Conservation (phyloP, 2,888 invertebrate genomes). For the Metalampra italica region DNA sequence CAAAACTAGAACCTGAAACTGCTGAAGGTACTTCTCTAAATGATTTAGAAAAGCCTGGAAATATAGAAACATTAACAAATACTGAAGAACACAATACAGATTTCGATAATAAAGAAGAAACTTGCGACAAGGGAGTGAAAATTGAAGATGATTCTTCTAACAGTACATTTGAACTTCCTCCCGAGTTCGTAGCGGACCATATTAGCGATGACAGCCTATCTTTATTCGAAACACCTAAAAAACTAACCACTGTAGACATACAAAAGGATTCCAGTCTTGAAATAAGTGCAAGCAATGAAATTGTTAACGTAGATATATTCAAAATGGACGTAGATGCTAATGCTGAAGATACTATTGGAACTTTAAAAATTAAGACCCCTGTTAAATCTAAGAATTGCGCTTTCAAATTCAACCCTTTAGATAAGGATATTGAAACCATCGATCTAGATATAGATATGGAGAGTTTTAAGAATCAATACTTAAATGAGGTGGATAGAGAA, state of each 20-base stretch:
- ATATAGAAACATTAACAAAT: background rate
- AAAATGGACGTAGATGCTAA: conserved; percentile 24
- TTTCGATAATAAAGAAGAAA: background rate
- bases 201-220: conserved; percentile 23
- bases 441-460: conserved; percentile 49
- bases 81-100: background rate
- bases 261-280: conserved; percentile 48
- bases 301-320: conserved; percentile 40
- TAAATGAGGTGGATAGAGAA: conserved; percentile 42
- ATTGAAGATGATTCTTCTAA: conserved; percentile 21
- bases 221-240: conserved; percentile 35
- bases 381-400: conserved; percentile 25
- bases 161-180: conserved; percentile 28
- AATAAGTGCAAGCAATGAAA: conserved; percentile 46
- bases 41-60: background rate
- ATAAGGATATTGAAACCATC: conserved; percentile 34
- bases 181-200: conserved; percentile 31
- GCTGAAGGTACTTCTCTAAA: background rate
- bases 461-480: conserved; percentile 51
- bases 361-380: conserved; percentile 19
- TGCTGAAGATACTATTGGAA: conserved; percentile 7
- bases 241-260: conserved; percentile 40
- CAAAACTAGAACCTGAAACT: too few species aligned
- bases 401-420: conserved; percentile 41
- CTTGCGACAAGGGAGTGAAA: background rate